These are phyloP conservation scores for Bothrops jararaca DNA, from an alignment of 2,113 vertebrate genomes.

Conservation along the genomic window DNA sequence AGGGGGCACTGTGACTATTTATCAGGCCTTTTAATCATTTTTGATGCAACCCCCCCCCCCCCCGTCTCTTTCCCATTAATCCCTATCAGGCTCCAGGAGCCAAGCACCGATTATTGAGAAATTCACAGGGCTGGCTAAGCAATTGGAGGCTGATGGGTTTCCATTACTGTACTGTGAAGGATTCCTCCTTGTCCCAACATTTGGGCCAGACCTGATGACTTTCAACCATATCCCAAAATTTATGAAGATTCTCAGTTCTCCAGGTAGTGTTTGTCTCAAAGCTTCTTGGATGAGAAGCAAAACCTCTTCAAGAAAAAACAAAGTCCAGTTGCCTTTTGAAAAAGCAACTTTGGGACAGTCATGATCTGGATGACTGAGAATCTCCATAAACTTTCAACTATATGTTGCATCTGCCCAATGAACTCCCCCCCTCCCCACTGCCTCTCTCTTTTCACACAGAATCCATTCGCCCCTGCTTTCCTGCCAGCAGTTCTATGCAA, in stretches of 20 bases:
- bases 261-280: neutral
- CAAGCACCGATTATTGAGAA: conserved; percentile 5
- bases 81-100: conserved; percentile 3
- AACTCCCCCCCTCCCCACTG: neutral
- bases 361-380: neutral
- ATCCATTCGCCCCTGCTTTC: conserved; percentile 2
- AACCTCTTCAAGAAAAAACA: neutral
- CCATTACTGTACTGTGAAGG: neutral
- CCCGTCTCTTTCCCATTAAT: conserved; percentile 10
- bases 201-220: neutral
- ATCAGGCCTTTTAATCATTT: conserved; percentile 33
- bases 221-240: neutral
- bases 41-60: neutral
- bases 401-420: neutral
- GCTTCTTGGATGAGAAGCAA: neutral
- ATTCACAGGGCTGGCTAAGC: neutral
- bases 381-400: neutral
- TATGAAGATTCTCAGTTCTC: neutral
- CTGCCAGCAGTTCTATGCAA: neutral
- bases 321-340: neutral
- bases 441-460: neutral
- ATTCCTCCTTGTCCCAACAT: neutral
- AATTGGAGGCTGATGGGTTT: conserved; percentile 10
- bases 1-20: conserved; percentile 5
- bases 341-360: neutral